A percentile compares a stretch with the other conserved stretches of the same genome.
Conservation (phyloP, 2,113 vertebrate genomes). For the Megaceryle torquata region DNA sequence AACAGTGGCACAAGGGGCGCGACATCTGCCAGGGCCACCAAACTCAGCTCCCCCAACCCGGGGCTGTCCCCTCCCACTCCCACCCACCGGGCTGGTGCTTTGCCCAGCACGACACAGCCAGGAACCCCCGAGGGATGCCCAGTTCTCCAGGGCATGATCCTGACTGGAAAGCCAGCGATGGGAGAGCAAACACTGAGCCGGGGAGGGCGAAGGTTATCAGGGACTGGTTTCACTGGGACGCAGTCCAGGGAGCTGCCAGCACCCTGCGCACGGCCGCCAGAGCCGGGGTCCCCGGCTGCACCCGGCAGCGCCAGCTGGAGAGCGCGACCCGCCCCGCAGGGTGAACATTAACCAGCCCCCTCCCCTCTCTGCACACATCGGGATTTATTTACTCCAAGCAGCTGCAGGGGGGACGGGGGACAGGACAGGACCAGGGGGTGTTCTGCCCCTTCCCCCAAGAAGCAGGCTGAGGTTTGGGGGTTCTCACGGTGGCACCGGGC, state of each 20-base stretch:
- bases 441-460: fast-evolving
- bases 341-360: neutral
- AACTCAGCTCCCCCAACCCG: fast-evolving
- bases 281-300: neutral
- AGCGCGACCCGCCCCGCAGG: fast-evolving
- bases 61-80: neutral
- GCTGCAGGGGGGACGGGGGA: neutral
- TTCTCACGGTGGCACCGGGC: too few species aligned
- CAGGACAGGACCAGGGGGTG: neutral
- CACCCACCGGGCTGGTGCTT: neutral
- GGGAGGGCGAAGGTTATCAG: slow-evolving; percentile 43
- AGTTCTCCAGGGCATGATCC: neutral
- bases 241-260: neutral
- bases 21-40: neutral
- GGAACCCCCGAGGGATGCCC: neutral
- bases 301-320: neutral
- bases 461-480: neutral
- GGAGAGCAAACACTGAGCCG: neutral
- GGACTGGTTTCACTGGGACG: slow-evolving; percentile 61
- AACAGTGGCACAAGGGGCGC: neutral
- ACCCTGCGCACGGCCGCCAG: neutral
- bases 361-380: fast-evolving
- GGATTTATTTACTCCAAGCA: neutral
- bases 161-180: neutral
- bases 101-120: fast-evolving